Evolutionary conservation across 2,888 invertebrate genomes (phyloP).

Genomic region (Eupithecia inturbata): DNA sequence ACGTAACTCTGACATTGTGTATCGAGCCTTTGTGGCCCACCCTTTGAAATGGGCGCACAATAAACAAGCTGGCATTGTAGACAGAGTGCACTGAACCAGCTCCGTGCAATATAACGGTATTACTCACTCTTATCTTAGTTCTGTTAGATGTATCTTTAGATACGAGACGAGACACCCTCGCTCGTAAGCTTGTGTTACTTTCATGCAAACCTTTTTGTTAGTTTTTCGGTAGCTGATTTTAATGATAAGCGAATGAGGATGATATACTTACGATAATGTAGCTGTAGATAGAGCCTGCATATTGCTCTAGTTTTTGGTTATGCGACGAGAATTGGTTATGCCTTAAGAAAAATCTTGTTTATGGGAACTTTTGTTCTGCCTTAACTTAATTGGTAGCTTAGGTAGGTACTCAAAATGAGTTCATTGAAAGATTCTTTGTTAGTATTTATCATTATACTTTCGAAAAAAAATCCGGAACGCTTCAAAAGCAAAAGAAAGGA

Average conservation of each 20-base stretch:
- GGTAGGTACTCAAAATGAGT: background rate
- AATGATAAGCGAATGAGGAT: background rate
- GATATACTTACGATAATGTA: background rate
- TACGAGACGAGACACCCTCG: constrained; percentile 30
- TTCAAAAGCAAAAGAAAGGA: background rate
- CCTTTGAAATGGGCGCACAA: constrained; percentile 66
- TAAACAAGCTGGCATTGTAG: constrained; percentile 64
- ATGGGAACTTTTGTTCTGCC: background rate
- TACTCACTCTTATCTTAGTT: constrained; percentile 39
- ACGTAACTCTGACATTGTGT: constrained; percentile 57
- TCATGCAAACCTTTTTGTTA: constrained; percentile 20
- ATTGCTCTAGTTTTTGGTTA: background rate
- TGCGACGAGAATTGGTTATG: background rate
- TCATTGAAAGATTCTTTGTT: background rate
- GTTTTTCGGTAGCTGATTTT: constrained; percentile 11
- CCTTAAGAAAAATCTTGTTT: background rate
- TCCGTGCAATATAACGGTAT: constrained; percentile 44
- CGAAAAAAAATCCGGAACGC: background rate
- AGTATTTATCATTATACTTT: background rate
- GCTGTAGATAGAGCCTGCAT: background rate
- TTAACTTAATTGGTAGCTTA: background rate
- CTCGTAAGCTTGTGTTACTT: constrained; percentile 29
- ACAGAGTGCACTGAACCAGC: constrained; percentile 57
- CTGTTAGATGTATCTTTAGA: constrained; percentile 33
- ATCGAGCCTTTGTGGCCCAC: constrained; percentile 62